Conservation (phyloP, 2,113 vertebrate genomes). For the Ailurus styani region DNA sequence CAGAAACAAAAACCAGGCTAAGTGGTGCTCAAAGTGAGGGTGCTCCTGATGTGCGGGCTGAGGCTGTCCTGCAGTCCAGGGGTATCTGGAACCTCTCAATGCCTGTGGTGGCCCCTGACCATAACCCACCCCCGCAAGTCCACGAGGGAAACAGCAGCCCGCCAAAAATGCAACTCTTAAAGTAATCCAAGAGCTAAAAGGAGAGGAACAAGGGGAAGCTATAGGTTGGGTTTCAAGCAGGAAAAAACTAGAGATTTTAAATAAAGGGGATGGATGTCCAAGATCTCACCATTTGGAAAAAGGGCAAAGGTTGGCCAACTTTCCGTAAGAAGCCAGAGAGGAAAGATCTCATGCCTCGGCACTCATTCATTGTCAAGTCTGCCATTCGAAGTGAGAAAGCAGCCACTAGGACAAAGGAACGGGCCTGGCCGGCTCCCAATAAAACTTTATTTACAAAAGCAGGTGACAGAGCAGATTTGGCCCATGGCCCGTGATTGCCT, state of each 20-base stretch:
- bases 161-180: background rate
- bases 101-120: no score
- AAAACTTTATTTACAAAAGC: background rate
- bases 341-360: background rate
- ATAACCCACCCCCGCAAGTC: background rate
- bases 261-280: background rate
- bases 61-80: background rate
- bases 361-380: background rate
- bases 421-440: background rate
- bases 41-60: accelerated
- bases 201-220: background rate
- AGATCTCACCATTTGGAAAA: background rate
- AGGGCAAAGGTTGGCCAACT: background rate
- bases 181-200: background rate
- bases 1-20: background rate
- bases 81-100: background rate
- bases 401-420: background rate
- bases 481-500: accelerated
- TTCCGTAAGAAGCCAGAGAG: background rate
- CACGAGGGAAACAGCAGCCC: background rate
- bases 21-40: no score
- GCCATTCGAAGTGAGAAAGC: background rate
- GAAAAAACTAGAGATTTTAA: background rate
- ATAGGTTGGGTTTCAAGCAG: background rate
- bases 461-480: background rate